phyloP scores from a whole-genome alignment of 2,797 vertebrate genomes.

The Phataginus tricuspis region DNA sequence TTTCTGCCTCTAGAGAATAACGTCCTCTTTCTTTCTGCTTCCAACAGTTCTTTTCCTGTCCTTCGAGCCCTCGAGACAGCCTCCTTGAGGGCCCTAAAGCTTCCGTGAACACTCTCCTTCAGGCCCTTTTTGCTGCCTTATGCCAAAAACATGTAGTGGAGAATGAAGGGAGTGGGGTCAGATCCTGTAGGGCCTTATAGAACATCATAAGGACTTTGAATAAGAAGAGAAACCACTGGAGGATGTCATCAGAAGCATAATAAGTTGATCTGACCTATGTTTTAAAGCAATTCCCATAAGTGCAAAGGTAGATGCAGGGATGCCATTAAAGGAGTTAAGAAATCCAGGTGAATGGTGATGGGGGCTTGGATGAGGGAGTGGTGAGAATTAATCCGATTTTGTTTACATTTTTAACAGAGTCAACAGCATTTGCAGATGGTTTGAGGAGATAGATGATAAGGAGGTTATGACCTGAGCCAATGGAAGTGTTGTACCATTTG shows the following conservation, averaged over 20 bases:
- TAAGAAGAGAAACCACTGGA: neutral
- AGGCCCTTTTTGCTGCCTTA: neutral
- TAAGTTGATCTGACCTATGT: neutral
- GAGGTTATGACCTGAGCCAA: neutral
- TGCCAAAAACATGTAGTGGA: neutral
- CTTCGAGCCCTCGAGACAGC: neutral
- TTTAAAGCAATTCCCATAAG: neutral
- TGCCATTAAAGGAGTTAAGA: neutral
- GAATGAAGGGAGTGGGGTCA: neutral
- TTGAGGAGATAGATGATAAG: neutral
- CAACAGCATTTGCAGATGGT: neutral
- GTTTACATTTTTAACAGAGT: neutral
- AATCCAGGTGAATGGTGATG: neutral
- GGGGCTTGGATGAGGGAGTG: neutral
- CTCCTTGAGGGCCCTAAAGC: neutral
- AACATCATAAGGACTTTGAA: neutral
- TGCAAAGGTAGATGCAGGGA: neutral
- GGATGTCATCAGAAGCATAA: neutral
- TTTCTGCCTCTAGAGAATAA: neutral
- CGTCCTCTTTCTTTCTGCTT: neutral
- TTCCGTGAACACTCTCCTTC: neutral
- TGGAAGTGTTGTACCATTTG: neutral
- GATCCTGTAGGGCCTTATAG: neutral
- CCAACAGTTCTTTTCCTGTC: slow-evolving; percentile 7
- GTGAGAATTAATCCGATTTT: neutral